phyloP scores from a whole-genome alignment of 2,797 vertebrate genomes.

The Calcarius lapponicus region DNA sequence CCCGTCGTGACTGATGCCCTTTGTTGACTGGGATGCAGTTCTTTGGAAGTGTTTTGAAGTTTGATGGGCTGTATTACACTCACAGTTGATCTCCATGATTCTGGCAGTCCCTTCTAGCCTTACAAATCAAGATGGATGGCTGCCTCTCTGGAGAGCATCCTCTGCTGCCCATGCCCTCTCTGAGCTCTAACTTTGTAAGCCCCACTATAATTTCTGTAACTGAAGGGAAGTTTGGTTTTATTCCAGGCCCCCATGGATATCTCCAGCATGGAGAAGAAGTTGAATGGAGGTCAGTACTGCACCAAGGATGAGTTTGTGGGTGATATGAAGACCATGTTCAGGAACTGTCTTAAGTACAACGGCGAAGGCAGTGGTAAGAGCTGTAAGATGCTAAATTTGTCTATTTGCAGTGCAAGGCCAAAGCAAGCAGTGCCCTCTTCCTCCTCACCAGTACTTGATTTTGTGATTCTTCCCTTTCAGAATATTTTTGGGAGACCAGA shows the following conservation, averaged over 20 bases:
- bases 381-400: not conserved
- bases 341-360: conserved; percentile 96
- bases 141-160: not conserved
- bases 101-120: not conserved
- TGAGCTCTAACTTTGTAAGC: not conserved
- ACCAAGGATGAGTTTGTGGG: conserved; percentile 94
- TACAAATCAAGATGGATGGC: not conserved
- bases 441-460: not conserved
- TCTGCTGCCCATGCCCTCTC: not conserved
- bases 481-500: not conserved
- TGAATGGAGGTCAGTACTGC: conserved; percentile 91
- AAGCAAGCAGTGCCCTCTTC: not conserved
- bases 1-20: not conserved
- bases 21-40: not conserved
- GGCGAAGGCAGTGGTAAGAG: conserved; percentile 94
- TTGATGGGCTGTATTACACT: not conserved
- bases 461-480: not conserved
- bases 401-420: not conserved
- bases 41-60: not conserved
- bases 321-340: conserved; percentile 98
- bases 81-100: not conserved
- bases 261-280: conserved; percentile 94
- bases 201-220: not conserved
- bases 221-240: not conserved
- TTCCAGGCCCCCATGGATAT: conserved; percentile 97